Evolutionary conservation across 2,888 invertebrate species (phyloP), one percentile per base, ranked within the genome.

Genomic region (Meteorus cinctellus): DNA sequence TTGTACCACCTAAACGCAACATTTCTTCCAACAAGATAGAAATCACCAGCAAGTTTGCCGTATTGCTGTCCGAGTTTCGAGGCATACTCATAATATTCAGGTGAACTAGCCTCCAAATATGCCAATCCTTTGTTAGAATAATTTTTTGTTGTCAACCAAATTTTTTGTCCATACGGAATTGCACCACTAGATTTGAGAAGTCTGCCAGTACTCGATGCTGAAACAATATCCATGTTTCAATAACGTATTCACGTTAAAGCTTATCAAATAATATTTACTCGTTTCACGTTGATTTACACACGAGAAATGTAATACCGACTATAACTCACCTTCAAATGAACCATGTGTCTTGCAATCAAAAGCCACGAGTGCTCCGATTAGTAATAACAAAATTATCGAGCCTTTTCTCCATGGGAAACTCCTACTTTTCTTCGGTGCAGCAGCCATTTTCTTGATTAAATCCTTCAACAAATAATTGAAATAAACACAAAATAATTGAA

Each of bases 291-390:
- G 8, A 68, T 36, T 59, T 16, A 76, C n/a, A 51, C n/a, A 72
- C 41, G 4, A 29, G 14, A 75, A 65, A 62, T 62, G 14, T 48
- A 24, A 31, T 31, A 31, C 59, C 16, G 45, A 51, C 51, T 41
- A 24, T 3, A 27, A 90, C 91, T 92, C 89, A 94, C 94, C 92
- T 83, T 94, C 92, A 90, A 95, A 95, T 78, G 92, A 91, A 66
- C 94, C 94, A 84, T 93, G 92, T 79, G 90, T 91, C 48, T 92
- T 92, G 34, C 93, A 92, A 89, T 96, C 95, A 82, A 93, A 93
- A 48, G 91, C 90, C 74, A 95, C 89, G 75, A 93, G 88, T 62
- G 92, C 92, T 78, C 91, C 92, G 79, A 94, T 92, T 78, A 92
- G 87, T 36, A 92, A 84, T 78, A 94, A 83, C 74, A 94, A 85